Evolutionary conservation across 2,113 vertebrate genomes (phyloP).

Genomic region (Romanogobio albipinnatus): DNA sequence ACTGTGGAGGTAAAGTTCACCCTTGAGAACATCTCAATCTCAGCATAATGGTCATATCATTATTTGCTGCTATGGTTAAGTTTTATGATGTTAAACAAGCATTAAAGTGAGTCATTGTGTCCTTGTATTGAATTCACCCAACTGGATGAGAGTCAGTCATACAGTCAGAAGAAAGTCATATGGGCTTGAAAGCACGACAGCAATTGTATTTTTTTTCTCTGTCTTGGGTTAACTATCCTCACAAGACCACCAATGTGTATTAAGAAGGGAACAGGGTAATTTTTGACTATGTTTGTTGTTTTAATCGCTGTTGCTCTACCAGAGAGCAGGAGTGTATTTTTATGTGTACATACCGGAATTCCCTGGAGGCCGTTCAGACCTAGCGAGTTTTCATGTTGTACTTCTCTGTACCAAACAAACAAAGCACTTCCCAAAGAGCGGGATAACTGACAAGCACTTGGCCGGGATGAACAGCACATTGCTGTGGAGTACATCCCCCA

Average conservation of each 20-base stretch:
- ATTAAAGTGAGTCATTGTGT: background rate
- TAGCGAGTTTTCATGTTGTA: conserved; percentile 21
- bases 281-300: conserved; percentile 2
- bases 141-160: background rate
- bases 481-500: conserved; percentile 26
- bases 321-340: conserved; percentile 12
- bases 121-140: background rate
- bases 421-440: conserved; percentile 41
- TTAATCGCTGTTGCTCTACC: background rate
- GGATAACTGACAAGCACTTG: conserved; percentile 39
- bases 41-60: background rate
- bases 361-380: conserved; percentile 11
- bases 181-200: background rate
- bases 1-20: background rate
- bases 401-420: conserved; percentile 52
- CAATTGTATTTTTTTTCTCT: too few relatives aligned
- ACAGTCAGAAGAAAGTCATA: background rate
- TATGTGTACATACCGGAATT: background rate
- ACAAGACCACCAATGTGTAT: conserved; percentile 5
- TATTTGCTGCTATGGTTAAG: background rate
- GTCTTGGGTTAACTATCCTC: background rate
- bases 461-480: conserved; percentile 22
- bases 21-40: background rate
- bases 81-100: background rate
- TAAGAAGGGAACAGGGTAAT: background rate